These are phyloP conservation scores for Eupeodes latifasciatus DNA, from an alignment of 2,888 invertebrate genomes.

Conservation along the genomic window DNA sequence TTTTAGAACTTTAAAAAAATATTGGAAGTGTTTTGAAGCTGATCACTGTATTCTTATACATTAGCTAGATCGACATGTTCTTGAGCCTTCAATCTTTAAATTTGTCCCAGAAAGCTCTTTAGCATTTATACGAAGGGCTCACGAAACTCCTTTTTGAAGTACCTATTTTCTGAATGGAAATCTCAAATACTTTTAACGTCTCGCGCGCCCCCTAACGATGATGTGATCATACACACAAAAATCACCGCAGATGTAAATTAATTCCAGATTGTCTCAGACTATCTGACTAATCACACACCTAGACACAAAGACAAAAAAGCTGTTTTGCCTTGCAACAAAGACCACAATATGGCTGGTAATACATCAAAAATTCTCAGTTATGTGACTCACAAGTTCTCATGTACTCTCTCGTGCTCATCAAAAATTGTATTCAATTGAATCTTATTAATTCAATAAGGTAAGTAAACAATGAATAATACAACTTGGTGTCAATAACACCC, in stretches of 20 bases:
- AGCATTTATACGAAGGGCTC: too few species aligned
- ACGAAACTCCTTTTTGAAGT: too few species aligned
- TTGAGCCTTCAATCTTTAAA: too few species aligned
- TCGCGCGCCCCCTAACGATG: too few species aligned
- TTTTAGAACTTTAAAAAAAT: too few species aligned
- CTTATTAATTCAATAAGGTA: constrained; percentile 56
- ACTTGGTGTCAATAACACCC: constrained; percentile 73
- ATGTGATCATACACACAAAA: too few species aligned
- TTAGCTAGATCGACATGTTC: too few species aligned
- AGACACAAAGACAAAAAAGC: not conserved
- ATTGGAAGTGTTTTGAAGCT: too few species aligned
- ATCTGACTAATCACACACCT: constrained; percentile 44
- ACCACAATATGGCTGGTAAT: constrained; percentile 20
- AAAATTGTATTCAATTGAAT: constrained; percentile 68
- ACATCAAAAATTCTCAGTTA: constrained; percentile 48
- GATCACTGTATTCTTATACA: too few species aligned
- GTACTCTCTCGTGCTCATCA: constrained; percentile 9
- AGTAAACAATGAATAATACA: constrained; percentile 32
- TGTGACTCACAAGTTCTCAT: not conserved
- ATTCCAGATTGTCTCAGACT: constrained; percentile 50
- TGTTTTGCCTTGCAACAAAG: constrained; percentile 16
- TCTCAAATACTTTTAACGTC: too few species aligned
- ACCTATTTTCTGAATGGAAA: too few species aligned
- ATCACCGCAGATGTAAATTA: not conserved
- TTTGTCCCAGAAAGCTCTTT: too few species aligned